A percentile compares a stretch with the other conserved stretches of the same genome.
Conservation (phyloP, 2,797 vertebrate species). For the Buphagus erythrorhynchus region DNA sequence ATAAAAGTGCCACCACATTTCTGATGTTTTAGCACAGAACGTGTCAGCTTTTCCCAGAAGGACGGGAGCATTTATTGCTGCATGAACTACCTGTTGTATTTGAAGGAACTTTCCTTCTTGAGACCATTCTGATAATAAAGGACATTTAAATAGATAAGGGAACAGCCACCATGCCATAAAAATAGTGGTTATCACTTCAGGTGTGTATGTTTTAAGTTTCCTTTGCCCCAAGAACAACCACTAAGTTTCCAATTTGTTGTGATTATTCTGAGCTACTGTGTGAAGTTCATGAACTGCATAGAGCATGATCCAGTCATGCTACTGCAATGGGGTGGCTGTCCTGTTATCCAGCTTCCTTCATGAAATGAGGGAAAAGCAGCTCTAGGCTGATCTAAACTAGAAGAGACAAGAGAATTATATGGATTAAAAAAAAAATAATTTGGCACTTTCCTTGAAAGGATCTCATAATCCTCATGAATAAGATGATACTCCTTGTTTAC, state of each 20-base stretch:
- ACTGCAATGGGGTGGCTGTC: neutral
- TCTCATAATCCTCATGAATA: neutral
- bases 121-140: neutral
- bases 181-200: neutral
- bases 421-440: neutral
- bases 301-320: fast-evolving
- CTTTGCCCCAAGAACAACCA: neutral
- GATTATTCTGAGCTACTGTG: neutral
- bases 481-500: neutral
- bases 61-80: neutral
- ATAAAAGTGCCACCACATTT: neutral
- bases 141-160: neutral
- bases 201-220: neutral
- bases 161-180: neutral
- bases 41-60: neutral
- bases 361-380: neutral
- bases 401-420: neutral
- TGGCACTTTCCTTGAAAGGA: neutral
- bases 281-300: neutral
- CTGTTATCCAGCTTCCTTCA: neutral
- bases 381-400: neutral
- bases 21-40: neutral
- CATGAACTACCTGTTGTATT: neutral
- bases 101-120: neutral
- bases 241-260: neutral